Base-by-base conservation (phyloP, 1,140 invertebrate genomes). In the Acromyrmex echinatior region DNA sequence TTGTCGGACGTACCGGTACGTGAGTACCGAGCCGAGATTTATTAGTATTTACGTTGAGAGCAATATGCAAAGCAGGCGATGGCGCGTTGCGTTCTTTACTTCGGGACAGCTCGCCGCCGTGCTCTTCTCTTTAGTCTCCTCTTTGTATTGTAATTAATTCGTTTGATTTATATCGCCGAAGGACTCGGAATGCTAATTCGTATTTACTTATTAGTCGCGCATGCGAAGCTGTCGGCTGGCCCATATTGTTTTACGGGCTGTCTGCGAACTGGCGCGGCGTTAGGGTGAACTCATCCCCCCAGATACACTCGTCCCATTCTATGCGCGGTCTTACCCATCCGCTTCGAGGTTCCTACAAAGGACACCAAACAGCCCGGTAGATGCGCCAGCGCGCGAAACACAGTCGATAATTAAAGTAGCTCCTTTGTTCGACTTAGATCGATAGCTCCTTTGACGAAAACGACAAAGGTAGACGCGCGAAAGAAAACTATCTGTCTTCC, bases 141-240 rank as follows among this genome's bases (percentile, higher is more conserved):
- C 70, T 45, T 68, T 77, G 91, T 91, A 93, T 68, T 77, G 91
- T 91, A 93, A 93, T 93, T 93, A 93, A 93, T 94, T 93, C 92
- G 89, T 94, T 93, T 93, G 93, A 94, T 93, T 93, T 93, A 93
- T 92, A 92, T 90, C 87, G 86, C 82, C 91, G 91, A 93, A 94
- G 91, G 90, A 90, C 87, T 86, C 88, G 82, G 92, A 91, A 94
- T 94, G 92, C 92, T 94, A 94, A 94, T 94, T 92, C 88, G 78
- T 94, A 93, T 94, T 94, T 93, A 93, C 93, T 94, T 93, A 92
- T 93, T 93, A 93, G 91, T 90, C 88, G 86, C 90, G 91, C 86
- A 92, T 90, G 84, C 88, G 91, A 84, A 91, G 80, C 80, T 68
- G 28, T 63, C 68, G 53, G 76, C 81, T 87, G 79, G 77, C 86